Base-by-base conservation (phyloP, 2,797 vertebrate genomes). In the Pelobates cultripes region DNA sequence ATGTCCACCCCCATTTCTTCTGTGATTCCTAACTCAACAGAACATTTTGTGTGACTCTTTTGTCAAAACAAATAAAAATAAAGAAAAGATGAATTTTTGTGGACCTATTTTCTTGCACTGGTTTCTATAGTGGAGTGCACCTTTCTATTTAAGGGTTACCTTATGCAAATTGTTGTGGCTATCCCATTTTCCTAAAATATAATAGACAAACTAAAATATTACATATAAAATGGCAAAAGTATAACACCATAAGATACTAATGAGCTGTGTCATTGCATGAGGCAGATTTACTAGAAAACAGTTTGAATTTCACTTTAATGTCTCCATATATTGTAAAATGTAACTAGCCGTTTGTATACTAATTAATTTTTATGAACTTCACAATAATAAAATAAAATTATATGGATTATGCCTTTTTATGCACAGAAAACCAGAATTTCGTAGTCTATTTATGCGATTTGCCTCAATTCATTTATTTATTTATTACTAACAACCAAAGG, bases 301-400 rank as follows among this genome's bases (percentile, higher is more conserved):
- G 68, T 44, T 70, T 43, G 28, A 68, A 3, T n/a, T 44, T 70
- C n/a, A n/a, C 43, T n/a, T 14, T 70, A 45, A 45, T 5, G 42
- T 6, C 8, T 15, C 43, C 43, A n/a, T 70, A 45, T 70, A 15
- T 17, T n/a, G 4, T 45, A 43, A 40, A 43, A 68, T 42, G 28
- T 68, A 42, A 44, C 14, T 10, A 44, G 68, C 43, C 42, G 45
- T 45, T 68, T 68, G 40, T 70, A 13, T 13, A 45, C 43, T 45
- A 70, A 70, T 70, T 70, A 70, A 9, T 70, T 42, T 70, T 70
- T 45, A n/a, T 70, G 6, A 70, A 70, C 43, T 70, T 44, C 43
- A n/a, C 13, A 3, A 41, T 42, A 41, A 66, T 61, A n/a, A 51
- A 51, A 28, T 28, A 28, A 57, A 57, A 57, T 57, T 12, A 64